Percentiles rank a stretch among this genome's conserved stretches.
phyloP scores from a whole-genome alignment of 2,113 vertebrate species.

The Zonotrichia leucophrys region DNA sequence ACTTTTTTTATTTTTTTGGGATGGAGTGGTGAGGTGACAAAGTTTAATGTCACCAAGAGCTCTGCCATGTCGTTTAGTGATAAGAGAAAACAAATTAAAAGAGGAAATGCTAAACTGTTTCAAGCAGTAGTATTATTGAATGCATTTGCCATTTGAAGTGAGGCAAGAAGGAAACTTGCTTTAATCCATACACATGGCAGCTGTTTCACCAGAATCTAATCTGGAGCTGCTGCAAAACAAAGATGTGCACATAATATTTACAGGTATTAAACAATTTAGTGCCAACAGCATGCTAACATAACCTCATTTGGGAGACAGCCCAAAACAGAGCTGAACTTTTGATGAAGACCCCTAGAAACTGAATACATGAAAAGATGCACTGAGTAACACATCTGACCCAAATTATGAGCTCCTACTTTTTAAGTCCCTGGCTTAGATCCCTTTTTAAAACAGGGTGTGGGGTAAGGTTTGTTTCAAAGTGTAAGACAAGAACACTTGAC shows the following conservation, averaged over 20 bases:
- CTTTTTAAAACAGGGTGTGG: background rate
- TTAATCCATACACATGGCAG: background rate
- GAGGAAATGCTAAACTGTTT: background rate
- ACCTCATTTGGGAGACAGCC: background rate
- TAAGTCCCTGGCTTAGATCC: background rate
- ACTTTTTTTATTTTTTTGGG: background rate
- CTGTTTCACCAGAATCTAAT: background rate
- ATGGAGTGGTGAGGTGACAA: fast-evolving
- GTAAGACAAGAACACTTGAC: background rate
- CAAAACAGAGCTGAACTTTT: background rate
- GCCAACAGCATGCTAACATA: background rate
- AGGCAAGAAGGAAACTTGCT: background rate
- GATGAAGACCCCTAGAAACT: background rate
- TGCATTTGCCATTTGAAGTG: background rate
- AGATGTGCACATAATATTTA: background rate
- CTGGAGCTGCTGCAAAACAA: background rate
- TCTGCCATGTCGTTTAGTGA: background rate
- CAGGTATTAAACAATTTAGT: background rate
- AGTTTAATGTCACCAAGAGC: background rate
- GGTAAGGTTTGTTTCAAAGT: background rate
- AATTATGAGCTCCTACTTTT: background rate
- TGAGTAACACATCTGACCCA: background rate
- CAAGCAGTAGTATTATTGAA: background rate
- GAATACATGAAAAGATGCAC: background rate
- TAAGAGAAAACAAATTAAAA: background rate